A percentile compares a stretch with the other conserved stretches of the same genome.
These are phyloP conservation scores for Chlorocebus sabaeus DNA, from an alignment of 2,113 vertebrate genomes.

Conservation along the genomic window DNA sequence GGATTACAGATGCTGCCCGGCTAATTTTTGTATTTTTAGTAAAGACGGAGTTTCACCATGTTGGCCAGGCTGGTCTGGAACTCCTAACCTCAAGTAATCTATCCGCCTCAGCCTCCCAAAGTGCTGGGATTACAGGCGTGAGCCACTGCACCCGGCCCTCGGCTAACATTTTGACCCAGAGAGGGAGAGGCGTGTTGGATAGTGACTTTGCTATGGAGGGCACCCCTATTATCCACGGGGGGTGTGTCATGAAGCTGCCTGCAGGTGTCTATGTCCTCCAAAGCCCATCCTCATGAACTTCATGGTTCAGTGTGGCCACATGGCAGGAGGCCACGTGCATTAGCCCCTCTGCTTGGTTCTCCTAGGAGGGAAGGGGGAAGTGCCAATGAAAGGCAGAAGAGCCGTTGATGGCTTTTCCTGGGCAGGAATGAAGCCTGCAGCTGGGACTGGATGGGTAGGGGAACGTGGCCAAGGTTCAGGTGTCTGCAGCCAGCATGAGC, in stretches of 20 bases:
- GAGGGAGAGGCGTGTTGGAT: background rate
- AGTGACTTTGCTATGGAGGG: background rate
- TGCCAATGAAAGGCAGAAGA: background rate
- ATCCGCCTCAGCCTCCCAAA: no score
- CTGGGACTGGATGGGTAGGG: no score
- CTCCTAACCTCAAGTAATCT: no score
- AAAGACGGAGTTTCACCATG: no score
- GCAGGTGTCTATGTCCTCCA: background rate
- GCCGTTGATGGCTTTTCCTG: no score
- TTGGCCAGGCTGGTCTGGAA: no score
- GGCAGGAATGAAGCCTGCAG: background rate
- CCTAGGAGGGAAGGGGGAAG: background rate
- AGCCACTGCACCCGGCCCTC: no score
- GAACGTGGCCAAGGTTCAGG: background rate
- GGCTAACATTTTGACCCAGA: background rate
- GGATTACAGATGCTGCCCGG: no score
- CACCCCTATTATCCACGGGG: background rate
- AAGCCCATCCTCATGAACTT: background rate
- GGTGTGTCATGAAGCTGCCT: background rate
- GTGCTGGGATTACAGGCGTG: no score
- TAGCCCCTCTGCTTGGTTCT: background rate
- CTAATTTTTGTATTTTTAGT: no score
- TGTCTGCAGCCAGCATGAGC: background rate
- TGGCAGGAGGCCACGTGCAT: background rate
- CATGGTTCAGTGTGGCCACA: background rate